Evolutionary conservation across 2,113 vertebrate genomes (phyloP).

Genomic region (Daboia siamensis): DNA sequence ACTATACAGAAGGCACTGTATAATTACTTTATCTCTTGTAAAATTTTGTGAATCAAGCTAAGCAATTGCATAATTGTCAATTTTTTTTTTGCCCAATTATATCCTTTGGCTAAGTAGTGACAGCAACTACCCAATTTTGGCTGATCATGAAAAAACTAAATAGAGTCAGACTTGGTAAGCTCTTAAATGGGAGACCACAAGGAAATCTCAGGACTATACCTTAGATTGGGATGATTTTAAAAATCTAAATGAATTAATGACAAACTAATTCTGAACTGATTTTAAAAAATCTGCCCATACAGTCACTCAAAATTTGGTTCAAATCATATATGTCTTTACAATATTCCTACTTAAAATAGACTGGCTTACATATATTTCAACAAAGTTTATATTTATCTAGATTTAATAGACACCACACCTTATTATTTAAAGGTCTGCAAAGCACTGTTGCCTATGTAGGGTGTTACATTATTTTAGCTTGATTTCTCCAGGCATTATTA

Average conservation of each 20-base stretch:
- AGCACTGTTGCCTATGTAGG: conserved; percentile 7
- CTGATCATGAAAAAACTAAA: background rate
- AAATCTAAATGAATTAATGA: background rate
- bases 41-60: background rate
- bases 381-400: conserved; percentile 51
- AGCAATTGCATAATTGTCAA: background rate
- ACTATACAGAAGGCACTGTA: background rate
- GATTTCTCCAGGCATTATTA: conserved; percentile 43
- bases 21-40: background rate
- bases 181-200: background rate
- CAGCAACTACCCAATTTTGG: background rate
- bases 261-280: background rate
- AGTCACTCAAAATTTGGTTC: background rate
- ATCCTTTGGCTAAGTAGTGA: background rate
- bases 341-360: conserved; percentile 27
- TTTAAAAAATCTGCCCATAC: background rate
- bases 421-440: conserved; percentile 16
- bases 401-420: conserved; percentile 36
- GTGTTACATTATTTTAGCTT: conserved; percentile 44
- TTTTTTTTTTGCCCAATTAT: background rate
- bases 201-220: background rate
- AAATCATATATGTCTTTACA: conserved; percentile 9
- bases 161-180: background rate
- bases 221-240: background rate
- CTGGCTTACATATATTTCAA: conserved; percentile 35